Conservation (phyloP, 2,888 invertebrate species). For the Meiosimyza platycephala region DNA sequence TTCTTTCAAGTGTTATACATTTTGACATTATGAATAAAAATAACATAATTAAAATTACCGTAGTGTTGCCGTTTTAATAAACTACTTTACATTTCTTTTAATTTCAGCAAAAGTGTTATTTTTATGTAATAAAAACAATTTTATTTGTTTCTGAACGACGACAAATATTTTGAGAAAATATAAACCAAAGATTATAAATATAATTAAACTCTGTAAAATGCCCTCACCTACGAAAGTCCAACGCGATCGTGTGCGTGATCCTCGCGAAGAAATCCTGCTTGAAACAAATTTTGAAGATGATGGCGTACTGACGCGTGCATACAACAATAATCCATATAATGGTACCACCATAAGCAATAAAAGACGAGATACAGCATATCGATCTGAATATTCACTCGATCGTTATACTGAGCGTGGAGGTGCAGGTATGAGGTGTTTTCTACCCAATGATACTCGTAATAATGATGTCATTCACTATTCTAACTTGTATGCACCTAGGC, state of each 20-base stretch:
- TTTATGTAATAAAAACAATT: too few relatives aligned
- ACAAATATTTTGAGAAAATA: not conserved
- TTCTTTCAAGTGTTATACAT: too few relatives aligned
- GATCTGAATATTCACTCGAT: constrained; percentile 65
- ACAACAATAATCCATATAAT: constrained; percentile 61
- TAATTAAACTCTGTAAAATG: constrained; percentile 47
- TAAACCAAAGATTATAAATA: not conserved
- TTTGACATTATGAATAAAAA: not conserved
- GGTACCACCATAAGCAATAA: constrained; percentile 51
- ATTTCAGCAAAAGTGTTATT: not conserved
- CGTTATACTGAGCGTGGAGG: constrained; percentile 65
- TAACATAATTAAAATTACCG: not conserved
- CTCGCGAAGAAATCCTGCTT: constrained; percentile 66
- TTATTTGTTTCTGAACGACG: too few relatives aligned
- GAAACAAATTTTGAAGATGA: constrained; percentile 68
- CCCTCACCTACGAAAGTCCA: constrained; percentile 50
- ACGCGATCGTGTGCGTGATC: constrained; percentile 64
- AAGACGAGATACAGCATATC: constrained; percentile 56
- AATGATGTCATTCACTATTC: not conserved
- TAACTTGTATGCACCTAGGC: not conserved
- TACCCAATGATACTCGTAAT: not conserved
- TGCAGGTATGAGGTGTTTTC: constrained; percentile 53
- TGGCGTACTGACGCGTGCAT: constrained; percentile 65
- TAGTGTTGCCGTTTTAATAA: not conserved
- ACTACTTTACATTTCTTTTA: not conserved